Conservation (phyloP, 2,888 invertebrate genomes). For the Nudaria mundana region DNA sequence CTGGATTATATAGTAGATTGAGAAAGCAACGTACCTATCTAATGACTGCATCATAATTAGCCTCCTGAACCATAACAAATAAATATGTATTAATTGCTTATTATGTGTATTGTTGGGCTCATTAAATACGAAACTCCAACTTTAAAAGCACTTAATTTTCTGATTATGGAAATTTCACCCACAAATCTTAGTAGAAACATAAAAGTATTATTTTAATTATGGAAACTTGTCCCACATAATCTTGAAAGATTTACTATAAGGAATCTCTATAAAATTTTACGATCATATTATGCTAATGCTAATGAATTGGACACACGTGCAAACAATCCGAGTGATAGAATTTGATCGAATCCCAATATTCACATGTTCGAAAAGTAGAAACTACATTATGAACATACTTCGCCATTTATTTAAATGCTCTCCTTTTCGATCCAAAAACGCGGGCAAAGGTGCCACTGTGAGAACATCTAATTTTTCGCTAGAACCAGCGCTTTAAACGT, state of each 20-base stretch:
- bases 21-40: too few species aligned
- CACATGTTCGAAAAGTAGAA: too few species aligned
- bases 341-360: too few species aligned
- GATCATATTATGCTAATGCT: slow-evolving; percentile 24
- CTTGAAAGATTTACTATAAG: slow-evolving; percentile 22
- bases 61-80: not conserved
- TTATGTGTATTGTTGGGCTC: slow-evolving; percentile 1
- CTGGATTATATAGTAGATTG: too few species aligned
- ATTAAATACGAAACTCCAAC: slow-evolving; percentile 12
- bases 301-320: slow-evolving; percentile 1
- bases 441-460: too few species aligned
- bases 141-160: slow-evolving; percentile 8
- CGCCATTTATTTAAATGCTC: too few species aligned
- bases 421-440: too few species aligned
- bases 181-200: too few species aligned
- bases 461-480: too few species aligned
- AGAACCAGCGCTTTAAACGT: too few species aligned
- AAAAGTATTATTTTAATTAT: slow-evolving; percentile 21
- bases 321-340: not conserved
- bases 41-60: not conserved
- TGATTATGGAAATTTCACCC: slow-evolving; percentile 25
- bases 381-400: too few species aligned
- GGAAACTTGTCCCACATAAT: slow-evolving; percentile 18
- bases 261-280: slow-evolving; percentile 27
- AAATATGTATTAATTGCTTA: not conserved